phyloP scores from a whole-genome alignment of 2,888 invertebrate species.

The Zhengitettix transpicula region DNA sequence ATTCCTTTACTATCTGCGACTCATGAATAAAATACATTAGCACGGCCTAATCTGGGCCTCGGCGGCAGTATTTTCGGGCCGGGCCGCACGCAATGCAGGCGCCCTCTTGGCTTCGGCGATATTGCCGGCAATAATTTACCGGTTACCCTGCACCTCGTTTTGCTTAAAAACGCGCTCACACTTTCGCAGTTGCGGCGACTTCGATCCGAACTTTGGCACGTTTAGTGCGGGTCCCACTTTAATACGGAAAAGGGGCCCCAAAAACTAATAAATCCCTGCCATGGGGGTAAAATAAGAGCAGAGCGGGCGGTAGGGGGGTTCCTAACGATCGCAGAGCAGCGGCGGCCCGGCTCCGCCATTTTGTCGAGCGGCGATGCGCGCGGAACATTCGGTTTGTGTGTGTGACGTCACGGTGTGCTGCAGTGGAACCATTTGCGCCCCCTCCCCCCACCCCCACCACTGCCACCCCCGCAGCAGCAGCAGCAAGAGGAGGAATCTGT shows the following conservation, averaged over 20 bases:
- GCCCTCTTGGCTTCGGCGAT: too few species aligned
- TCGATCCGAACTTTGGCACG: background rate
- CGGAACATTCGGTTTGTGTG: constrained; percentile 7
- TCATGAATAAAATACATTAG: too few species aligned
- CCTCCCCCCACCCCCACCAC: constrained; percentile 2
- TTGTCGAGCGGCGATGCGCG: constrained; percentile 6
- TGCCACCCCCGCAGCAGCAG: background rate
- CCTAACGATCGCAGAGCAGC: constrained; percentile 3
- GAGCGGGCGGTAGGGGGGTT: background rate
- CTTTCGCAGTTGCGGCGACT: background rate
- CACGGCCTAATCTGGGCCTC: too few species aligned
- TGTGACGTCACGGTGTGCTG: constrained; percentile 10
- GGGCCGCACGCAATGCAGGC: too few species aligned
- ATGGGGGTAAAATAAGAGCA: constrained; percentile 1
- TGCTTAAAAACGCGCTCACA: too few species aligned
- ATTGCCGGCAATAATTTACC: too few species aligned
- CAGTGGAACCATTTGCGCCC: constrained; percentile 12
- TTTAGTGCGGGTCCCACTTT: constrained; percentile 1
- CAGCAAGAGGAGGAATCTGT: constrained; percentile 7
- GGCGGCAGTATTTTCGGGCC: too few species aligned
- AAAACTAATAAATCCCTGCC: constrained; percentile 3
- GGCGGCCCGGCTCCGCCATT: constrained; percentile 2
- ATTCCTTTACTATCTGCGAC: too few species aligned
- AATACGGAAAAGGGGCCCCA: constrained; percentile 1
- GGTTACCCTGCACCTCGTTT: too few species aligned